These are phyloP conservation scores for Bombus balteatus DNA, from an alignment of 1,140 invertebrate species.

Conservation along the genomic window DNA sequence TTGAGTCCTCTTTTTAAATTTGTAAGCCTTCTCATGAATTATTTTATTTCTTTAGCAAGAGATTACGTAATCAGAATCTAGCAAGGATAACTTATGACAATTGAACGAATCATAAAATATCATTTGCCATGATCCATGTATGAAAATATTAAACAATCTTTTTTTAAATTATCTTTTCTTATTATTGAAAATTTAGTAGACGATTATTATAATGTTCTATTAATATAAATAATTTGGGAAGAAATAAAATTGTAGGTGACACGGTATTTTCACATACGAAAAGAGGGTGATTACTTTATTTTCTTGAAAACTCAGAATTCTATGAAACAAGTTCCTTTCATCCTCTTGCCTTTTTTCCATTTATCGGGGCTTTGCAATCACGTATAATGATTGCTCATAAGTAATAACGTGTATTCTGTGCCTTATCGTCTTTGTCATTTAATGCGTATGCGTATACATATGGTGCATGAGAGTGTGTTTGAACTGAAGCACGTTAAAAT, in stretches of 20 bases:
- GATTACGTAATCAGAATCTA: not conserved
- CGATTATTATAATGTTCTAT: not conserved
- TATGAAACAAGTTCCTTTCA: slow-evolving; percentile 60
- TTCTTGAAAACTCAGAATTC: slow-evolving; percentile 22
- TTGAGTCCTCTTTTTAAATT: not conserved
- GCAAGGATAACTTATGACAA: not conserved
- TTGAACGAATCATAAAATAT: not conserved
- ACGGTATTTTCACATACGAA: not conserved
- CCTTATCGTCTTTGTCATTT: slow-evolving; percentile 63
- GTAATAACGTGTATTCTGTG: slow-evolving; percentile 68
- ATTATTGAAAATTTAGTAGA: not conserved
- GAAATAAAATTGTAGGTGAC: not conserved
- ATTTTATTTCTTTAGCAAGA: not conserved
- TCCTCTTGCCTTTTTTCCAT: slow-evolving; percentile 50
- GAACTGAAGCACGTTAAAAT: slow-evolving; percentile 25
- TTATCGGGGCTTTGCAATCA: slow-evolving; percentile 62
- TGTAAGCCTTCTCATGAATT: not conserved
- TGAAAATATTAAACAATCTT: not conserved
- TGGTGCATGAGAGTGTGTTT: slow-evolving; percentile 9
- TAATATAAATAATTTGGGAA: not conserved
- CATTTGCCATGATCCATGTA: not conserved
- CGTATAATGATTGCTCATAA: slow-evolving; percentile 38
- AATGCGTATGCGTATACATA: slow-evolving; percentile 26
- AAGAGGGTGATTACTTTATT: not conserved
- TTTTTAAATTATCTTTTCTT: not conserved